Evolutionary conservation across 2,797 vertebrate genomes (phyloP).

Genomic region (Tokudaia muenninki): DNA sequence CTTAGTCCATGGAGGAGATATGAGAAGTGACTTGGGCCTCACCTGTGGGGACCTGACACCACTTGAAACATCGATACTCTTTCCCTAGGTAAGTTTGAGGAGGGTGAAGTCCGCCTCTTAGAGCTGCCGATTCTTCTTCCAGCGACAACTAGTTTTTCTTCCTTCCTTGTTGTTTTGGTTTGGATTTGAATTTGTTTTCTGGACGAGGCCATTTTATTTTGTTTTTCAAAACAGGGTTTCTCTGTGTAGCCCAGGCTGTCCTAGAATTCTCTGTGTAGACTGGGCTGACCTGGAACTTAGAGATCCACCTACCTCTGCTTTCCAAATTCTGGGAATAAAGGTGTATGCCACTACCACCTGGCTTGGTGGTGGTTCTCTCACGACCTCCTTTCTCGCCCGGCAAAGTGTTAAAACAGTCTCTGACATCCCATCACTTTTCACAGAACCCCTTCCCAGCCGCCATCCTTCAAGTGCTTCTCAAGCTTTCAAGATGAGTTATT

Average conservation of each 20-base stretch:
- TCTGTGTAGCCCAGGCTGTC: neutral
- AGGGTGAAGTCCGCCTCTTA: too few species aligned
- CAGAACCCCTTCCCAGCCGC: rapidly evolving
- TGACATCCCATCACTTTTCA: too few species aligned
- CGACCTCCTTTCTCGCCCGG: too few species aligned
- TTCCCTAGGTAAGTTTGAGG: neutral
- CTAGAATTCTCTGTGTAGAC: neutral
- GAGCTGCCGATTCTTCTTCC: neutral
- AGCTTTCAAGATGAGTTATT: neutral
- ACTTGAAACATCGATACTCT: neutral
- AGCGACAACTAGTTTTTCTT: neutral
- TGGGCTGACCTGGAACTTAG: neutral
- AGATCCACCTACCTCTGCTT: neutral
- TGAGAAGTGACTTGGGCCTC: neutral
- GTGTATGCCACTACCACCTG: too few species aligned
- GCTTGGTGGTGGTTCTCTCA: neutral
- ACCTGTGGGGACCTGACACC: neutral
- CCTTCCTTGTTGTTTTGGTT: too few species aligned
- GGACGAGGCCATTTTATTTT: neutral
- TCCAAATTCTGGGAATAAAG: neutral
- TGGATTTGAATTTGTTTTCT: neutral
- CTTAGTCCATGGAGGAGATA: too few species aligned
- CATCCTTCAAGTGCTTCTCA: neutral
- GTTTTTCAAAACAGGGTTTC: neutral
- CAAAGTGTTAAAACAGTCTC: neutral